Evolutionary conservation across 1,140 invertebrate species (phyloP).

Genomic region (Zaprionus lachaisei): DNA sequence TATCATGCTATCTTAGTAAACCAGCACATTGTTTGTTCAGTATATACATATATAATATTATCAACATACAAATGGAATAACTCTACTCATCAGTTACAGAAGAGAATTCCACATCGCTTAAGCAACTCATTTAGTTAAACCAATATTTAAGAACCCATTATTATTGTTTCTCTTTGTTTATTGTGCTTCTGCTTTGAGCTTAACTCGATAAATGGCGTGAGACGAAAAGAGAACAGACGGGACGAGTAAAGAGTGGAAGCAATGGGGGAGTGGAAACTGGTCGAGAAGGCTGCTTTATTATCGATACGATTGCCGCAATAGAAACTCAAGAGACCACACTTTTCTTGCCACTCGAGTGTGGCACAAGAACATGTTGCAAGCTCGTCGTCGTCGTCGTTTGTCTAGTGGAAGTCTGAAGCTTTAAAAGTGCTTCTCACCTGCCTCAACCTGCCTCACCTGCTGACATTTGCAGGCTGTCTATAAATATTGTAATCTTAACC

Average conservation of each 20-base stretch:
- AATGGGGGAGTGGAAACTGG: conserved; percentile 10
- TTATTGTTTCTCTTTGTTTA: conserved; percentile 15
- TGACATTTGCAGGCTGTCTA: conserved; percentile 51
- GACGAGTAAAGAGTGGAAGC: not conserved
- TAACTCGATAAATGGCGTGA: conserved; percentile 2
- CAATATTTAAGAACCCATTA: conserved; percentile 16
- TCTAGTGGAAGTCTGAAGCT: conserved; percentile 55
- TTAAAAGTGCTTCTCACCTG: conserved; percentile 72
- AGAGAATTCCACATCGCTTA: conserved; percentile 4
- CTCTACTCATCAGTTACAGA: not conserved
- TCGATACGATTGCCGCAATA: conserved; percentile 32
- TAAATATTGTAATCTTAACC: conserved; percentile 50
- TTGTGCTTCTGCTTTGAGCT: conserved; percentile 7
- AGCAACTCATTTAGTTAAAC: conserved; percentile 21
- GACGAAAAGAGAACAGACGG: not conserved
- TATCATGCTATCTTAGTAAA: not conserved
- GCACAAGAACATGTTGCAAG: conserved; percentile 46
- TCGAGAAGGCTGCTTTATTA: conserved; percentile 21
- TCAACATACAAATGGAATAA: not conserved
- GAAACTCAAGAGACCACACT: conserved; percentile 23
- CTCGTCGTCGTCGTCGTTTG: conserved; percentile 19
- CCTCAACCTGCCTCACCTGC: conserved; percentile 51
- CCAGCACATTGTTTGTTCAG: not conserved
- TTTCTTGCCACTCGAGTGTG: conserved; percentile 27
- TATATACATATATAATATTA: not conserved